Evolutionary conservation across 2,113 vertebrate genomes (phyloP), one percentile per base, ranked within the genome.

Genomic region (Chaenocephalus aceratus): DNA sequence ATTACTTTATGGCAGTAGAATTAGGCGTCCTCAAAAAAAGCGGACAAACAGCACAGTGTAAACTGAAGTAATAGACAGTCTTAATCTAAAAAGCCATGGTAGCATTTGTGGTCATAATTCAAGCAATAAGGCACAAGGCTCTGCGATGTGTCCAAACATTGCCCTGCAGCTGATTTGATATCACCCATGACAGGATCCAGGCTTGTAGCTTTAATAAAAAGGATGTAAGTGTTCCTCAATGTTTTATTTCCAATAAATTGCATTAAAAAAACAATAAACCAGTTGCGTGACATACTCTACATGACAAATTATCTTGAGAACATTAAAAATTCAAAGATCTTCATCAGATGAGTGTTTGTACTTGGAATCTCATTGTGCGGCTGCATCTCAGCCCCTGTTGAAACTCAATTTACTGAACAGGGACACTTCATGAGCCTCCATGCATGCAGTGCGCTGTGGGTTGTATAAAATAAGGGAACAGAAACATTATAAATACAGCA

Each of bases 301-400:
- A 65, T 56, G 61, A 79, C 76, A 72, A 67, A 66, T 80, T 80
- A 75, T 80, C 77, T 59, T 51, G 13, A 58, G 64, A 82, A 67
- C 87, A 89, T 87, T 84, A 77, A 83, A 78, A 80, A 80, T 57
- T 72, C 77, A 80, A 89, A 82, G 73, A 75, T 81, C 69, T 67
- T 77, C 72, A 70, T 86, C 60, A 64, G 63, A 82, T 52, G 83
- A 84, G 75, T 80, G 85, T 82, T 79, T 86, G 53, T 49, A 46
- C 60, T 84, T 78, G 74, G 60, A 44, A 46, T 65, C 46, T 77
- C 72, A 87, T 90, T 84, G 70, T 67, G 41, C 46, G 26, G 58
- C n/a, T 76, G 36, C 80, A 71, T 60, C 72, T 63, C 84, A 77
- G 82, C 51, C 34, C 49, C 36, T 74, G 75, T 72, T 85, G 64